phyloP scores from a whole-genome alignment of 1,140 invertebrate genomes.

The Magallana gigas region DNA sequence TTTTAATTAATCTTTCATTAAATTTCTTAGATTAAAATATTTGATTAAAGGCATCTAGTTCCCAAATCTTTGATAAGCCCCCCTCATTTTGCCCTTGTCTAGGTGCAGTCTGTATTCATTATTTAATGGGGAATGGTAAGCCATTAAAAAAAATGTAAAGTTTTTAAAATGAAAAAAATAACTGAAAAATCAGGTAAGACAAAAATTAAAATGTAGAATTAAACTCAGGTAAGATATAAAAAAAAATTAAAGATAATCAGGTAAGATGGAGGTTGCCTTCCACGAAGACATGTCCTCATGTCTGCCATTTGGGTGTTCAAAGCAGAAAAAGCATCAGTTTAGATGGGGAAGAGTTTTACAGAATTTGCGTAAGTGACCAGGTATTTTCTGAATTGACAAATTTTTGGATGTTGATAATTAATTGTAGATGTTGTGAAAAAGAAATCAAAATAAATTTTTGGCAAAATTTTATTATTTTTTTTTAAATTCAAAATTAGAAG shows the following conservation, averaged over 20 bases:
- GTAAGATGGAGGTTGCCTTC: slow-evolving; percentile 18
- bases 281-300: slow-evolving; percentile 15
- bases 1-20: background rate
- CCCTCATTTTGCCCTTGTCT: background rate
- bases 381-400: slow-evolving; percentile 22
- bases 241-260: slow-evolving; percentile 18
- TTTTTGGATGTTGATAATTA: slow-evolving; percentile 31
- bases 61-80: background rate
- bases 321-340: slow-evolving; percentile 25
- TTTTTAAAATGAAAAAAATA: slow-evolving; percentile 19
- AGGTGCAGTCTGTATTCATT: background rate
- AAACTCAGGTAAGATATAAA: slow-evolving; percentile 41
- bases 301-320: slow-evolving; percentile 29
- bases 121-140: slow-evolving; percentile 18
- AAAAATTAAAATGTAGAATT: slow-evolving; percentile 39
- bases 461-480: background rate
- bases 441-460: slow-evolving; percentile 14
- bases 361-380: slow-evolving; percentile 32
- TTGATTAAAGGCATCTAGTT: slow-evolving; percentile 19
- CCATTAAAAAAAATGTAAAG: slow-evolving; percentile 33
- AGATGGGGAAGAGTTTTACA: slow-evolving; percentile 39
- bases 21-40: background rate
- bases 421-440: slow-evolving; percentile 24
- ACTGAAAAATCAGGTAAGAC: slow-evolving; percentile 52
- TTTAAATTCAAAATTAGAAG: background rate